Evolutionary conservation across 2,113 vertebrate genomes (phyloP), one percentile per base, ranked within the genome.

Genomic region (Melospiza georgiana): DNA sequence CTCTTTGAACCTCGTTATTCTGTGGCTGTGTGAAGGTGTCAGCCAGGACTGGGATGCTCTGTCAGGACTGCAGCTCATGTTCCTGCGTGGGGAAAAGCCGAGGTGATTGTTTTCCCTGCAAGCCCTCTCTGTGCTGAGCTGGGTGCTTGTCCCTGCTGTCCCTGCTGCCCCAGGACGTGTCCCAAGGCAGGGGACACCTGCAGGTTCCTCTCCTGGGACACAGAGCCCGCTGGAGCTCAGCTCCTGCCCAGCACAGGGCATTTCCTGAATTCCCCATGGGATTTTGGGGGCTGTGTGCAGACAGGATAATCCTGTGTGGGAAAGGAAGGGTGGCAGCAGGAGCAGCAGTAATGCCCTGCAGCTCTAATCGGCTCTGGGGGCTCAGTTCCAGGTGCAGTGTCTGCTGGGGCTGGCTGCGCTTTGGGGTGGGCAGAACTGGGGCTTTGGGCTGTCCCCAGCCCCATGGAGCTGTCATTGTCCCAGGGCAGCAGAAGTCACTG

Each of bases 211-310:
- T 6, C 4, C 1, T 24, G 24, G 37, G 3, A 0, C 76, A 28
- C 4, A 1, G 37, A 52, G 61, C 61, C 37, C 69, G 25, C 61
- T 52, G 61, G 15, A n/a, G 68, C 78, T 65, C 72, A 10, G 24
- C 35, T 39, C 66, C 54, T 72, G 51, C 35, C 66, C 10, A 58
- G n/a, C 48, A 2, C 80, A 2, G 20, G 9, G 6, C 61, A 41
- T 72, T 52, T 44, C 19, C 31, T 25, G 3, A 89, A 95, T 96
- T 94, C 93, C 71, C 87, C 89, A 91, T 30, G 81, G 76, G 95
- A 93, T 96, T 95, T 96, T 10, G 37, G 82, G 58, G 9, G 1
- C 66, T 2, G 37, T 15, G 54, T 23, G 77, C 23, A 92, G 94
- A 95, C 66, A 0, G 93, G 93, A 87, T 95, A 91, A 97, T 95